phyloP scores from a whole-genome alignment of 2,797 vertebrate genomes.

The Delichon dasypus region DNA sequence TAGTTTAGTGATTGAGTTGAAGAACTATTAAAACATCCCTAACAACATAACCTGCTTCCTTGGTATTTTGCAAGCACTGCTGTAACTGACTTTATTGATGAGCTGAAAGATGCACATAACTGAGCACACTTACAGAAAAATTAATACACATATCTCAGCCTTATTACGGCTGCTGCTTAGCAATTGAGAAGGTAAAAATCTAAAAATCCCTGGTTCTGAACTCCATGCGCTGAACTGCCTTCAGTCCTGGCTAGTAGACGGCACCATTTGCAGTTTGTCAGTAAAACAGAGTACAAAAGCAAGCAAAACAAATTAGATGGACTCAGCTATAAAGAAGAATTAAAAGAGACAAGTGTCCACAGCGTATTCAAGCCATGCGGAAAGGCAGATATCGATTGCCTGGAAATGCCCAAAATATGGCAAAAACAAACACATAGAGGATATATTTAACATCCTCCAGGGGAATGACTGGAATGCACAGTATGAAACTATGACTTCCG shows the following conservation, averaged over 20 bases:
- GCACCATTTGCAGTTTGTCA: neutral
- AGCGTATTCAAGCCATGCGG: neutral
- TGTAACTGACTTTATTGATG: neutral
- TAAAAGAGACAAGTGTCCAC: neutral
- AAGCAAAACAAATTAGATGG: neutral
- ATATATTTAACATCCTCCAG: neutral
- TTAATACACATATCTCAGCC: neutral
- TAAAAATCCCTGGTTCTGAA: neutral
- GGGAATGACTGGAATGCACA: neutral
- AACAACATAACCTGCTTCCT: neutral
- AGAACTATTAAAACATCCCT: slow-evolving; percentile 3
- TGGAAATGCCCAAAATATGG: neutral
- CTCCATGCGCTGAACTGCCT: neutral
- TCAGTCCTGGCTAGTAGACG: neutral
- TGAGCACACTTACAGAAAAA: neutral
- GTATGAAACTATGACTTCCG: neutral
- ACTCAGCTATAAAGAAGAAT: neutral
- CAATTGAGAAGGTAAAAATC: neutral
- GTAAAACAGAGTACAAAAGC: neutral
- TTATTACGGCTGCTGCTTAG: neutral
- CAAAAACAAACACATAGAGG: neutral
- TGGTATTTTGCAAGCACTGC: neutral
- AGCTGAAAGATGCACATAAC: neutral
- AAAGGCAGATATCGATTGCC: neutral
- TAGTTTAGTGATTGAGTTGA: neutral